These are phyloP conservation scores for Laterallus jamaicensis DNA, from an alignment of 2,113 vertebrate genomes.

Conservation along the genomic window DNA sequence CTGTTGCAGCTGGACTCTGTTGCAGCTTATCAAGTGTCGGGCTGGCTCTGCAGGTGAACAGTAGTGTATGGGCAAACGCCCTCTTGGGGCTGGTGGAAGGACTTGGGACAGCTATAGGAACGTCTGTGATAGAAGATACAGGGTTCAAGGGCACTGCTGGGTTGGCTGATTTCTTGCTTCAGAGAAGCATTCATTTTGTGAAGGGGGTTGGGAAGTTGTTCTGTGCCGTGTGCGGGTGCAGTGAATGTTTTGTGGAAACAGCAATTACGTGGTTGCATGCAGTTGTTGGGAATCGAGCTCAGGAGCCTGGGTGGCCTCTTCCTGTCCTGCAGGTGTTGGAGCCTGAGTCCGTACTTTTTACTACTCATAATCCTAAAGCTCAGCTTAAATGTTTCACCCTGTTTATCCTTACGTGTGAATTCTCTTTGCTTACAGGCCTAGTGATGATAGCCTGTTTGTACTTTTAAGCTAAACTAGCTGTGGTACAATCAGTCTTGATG, in stretches of 20 bases:
- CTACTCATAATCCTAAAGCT: neutral
- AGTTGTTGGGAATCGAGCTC: neutral
- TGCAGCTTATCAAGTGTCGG: neutral
- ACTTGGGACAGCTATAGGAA: neutral
- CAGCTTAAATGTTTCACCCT: neutral
- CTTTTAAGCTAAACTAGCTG: neutral
- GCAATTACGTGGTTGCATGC: neutral
- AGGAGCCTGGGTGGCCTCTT: neutral
- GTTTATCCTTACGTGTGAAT: neutral
- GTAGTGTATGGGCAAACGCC: neutral
- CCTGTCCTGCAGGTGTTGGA: neutral
- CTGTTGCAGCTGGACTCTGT: neutral
- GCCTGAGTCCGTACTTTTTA: neutral
- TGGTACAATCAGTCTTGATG: neutral
- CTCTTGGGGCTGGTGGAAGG: neutral
- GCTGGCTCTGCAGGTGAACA: neutral
- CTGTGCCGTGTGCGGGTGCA: neutral
- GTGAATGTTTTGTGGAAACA: neutral
- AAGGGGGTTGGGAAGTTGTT: neutral
- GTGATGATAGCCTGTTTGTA: accelerated
- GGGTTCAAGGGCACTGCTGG: neutral
- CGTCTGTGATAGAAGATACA: neutral
- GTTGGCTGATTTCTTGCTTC: neutral
- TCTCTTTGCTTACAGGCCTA: neutral
- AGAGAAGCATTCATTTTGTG: accelerated